phyloP scores from a whole-genome alignment of 2,113 vertebrate genomes.

The Pollachius pollachius region DNA sequence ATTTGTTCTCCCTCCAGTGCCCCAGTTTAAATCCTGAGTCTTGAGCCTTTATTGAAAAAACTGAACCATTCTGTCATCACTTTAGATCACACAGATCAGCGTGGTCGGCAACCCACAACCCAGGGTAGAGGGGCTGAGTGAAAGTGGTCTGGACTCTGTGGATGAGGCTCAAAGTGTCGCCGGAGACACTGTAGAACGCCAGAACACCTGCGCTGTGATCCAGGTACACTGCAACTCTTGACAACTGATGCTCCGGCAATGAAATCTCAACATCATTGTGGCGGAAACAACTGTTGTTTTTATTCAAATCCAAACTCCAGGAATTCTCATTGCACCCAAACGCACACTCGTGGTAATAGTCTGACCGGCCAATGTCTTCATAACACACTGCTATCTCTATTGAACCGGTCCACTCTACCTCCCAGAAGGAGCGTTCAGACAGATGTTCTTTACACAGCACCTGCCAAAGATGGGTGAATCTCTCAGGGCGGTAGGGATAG shows the following conservation, averaged over 20 bases:
- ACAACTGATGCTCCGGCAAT: not conserved
- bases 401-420: constrained; percentile 12
- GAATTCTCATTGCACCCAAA: constrained; percentile 34
- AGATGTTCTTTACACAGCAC: constrained; percentile 23
- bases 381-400: constrained; percentile 25
- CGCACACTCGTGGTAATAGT: constrained; percentile 6
- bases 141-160: too few species aligned
- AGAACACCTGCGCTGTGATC: too few species aligned
- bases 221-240: too few species aligned
- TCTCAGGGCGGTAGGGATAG: constrained; percentile 20
- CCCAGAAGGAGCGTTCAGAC: constrained; percentile 26
- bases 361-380: constrained; percentile 11
- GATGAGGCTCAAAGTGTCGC: too few species aligned
- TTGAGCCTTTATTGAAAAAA: too few species aligned
- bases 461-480: constrained; percentile 23
- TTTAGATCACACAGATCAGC: too few species aligned
- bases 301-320: not conserved
- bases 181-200: too few species aligned
- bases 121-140: too few species aligned
- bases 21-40: too few species aligned
- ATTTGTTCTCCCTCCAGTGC: too few species aligned
- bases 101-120: too few species aligned
- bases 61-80: too few species aligned
- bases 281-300: not conserved
- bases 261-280: not conserved